Base-by-base conservation (phyloP, 35 echinoderm and acorn worm species). In the Chiridota heheva region DNA sequence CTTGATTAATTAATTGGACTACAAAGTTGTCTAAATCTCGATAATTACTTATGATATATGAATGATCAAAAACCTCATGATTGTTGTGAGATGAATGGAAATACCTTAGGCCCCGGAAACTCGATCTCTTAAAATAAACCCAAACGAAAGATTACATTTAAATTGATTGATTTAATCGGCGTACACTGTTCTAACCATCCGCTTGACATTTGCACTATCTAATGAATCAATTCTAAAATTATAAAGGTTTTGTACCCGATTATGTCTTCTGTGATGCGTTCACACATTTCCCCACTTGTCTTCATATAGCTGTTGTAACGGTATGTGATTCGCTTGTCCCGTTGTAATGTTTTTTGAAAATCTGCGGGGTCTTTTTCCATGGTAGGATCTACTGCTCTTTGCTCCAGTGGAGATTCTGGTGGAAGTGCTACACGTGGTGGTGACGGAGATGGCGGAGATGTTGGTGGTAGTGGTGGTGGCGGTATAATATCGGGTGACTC, bases 111-210 rank as follows among this genome's bases (percentile, higher is more conserved):
- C 51, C 8, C 73, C 73, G 28, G 36, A 37, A 0, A 77, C 47
- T 6, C 73, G 55, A 36, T 60, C 30, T 16, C 73, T 13, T 13
- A 77, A 34, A 24, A 34, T 42, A 77, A 58, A 55, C 44, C 70
- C 73, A 77, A 77, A 77, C 36, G 73, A 77, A 29, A 77, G 34
- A 40, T 77, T 58, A 0, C 55, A n/a, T 36, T 77, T 77, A 60
- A 58, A 77, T 58, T 58, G 55, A 58, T 20, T 26, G 3, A 18
- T 15, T 39, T 77, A 53, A 77, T 77, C 73, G 22, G 15, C 33
- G 32, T 77, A 77, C 7, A 77, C 73, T 35, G n/a, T 34, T 17
- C 4, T 2, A 7, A 49, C 15, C 26, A 34, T 32, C 7, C 36
- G 5, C 32, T 12, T 44, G 3, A 76, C 22, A 8, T 4, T 53